Evolutionary conservation across 2,888 invertebrate species (phyloP), one percentile per base, ranked within the genome.

Genomic region (Leptinotarsa rubiginosa): DNA sequence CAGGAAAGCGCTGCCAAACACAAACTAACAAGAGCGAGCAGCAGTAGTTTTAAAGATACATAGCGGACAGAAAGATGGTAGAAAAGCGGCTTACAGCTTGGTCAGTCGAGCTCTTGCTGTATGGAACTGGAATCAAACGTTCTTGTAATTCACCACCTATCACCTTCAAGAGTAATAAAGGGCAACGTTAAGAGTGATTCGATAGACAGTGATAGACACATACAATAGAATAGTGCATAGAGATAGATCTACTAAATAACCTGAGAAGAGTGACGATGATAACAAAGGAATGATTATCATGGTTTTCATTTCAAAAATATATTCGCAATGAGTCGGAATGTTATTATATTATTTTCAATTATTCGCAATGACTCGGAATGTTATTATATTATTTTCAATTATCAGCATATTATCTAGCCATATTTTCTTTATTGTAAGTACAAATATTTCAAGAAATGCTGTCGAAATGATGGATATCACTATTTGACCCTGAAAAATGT

Each of bases 71-170:
- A 88, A 88, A 88, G 88, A 88, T 88, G 87, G 88, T 89, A 88
- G 89, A 91, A 91, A 83, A 92, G 92, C 91, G 91, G 94, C 98
- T 98, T 98, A 98, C 98, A 96, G 97, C 97, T 96, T 98, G 98
- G 93, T 98, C 98, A 92, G 97, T 98, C 91, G 97, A 97, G 91
- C 96, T 97, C 96, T 97, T 97, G 97, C 97, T 97, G 95, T 97
- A 97, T 91, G 97, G 98, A 91, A 98, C 97, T 91, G 98, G 97
- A 91, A 98, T 97, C 95, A 98, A 96, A 92, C 97, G 96, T 93
- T 97, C 97, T 94, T 97, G 97, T 93, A 97, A 97, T 93, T 97
- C 97, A 92, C 98, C 98, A 95, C 97, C 97, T 96, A 98, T 98
- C 94, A 98, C 97, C 98, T 98, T 96, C 93, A 96, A 95, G 93